Percentiles rank a stretch among this genome's conserved stretches.
Evolutionary conservation across 2,113 vertebrate genomes (phyloP).

Genomic region (Mobula birostris): DNA sequence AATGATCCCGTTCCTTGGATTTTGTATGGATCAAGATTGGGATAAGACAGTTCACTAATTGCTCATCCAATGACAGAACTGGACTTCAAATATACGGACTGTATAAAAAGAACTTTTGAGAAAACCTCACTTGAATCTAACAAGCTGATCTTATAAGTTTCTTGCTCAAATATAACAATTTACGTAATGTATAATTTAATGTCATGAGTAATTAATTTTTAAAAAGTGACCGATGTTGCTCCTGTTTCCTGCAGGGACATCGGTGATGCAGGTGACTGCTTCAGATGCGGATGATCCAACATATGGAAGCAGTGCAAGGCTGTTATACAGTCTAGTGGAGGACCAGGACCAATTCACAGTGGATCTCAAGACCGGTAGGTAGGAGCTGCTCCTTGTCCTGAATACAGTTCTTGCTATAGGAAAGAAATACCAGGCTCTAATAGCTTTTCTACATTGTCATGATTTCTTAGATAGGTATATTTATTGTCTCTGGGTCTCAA

Average conservation of each 20-base stretch:
- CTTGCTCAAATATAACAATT: background rate
- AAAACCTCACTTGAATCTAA: background rate
- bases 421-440: background rate
- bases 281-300: constrained; percentile 91
- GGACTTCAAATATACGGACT: background rate
- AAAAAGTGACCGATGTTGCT: background rate
- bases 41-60: background rate
- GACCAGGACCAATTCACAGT: constrained; percentile 87
- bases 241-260: constrained; percentile 70
- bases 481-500: background rate
- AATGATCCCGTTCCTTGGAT: background rate
- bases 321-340: constrained; percentile 92
- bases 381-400: constrained; percentile 39
- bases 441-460: too few relatives aligned
- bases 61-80: background rate
- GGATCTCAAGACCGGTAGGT: constrained; percentile 85
- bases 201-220: background rate
- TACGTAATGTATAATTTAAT: background rate
- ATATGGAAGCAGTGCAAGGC: constrained; percentile 84
- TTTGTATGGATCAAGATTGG: background rate
- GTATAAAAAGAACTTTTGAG: background rate
- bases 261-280: constrained; percentile 93
- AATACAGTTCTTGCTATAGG: background rate
- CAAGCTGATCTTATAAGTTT: too few relatives aligned
- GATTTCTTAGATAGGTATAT: too few relatives aligned